Evolutionary conservation across 2,797 vertebrate species (phyloP).

Genomic region (Zalophus californianus): DNA sequence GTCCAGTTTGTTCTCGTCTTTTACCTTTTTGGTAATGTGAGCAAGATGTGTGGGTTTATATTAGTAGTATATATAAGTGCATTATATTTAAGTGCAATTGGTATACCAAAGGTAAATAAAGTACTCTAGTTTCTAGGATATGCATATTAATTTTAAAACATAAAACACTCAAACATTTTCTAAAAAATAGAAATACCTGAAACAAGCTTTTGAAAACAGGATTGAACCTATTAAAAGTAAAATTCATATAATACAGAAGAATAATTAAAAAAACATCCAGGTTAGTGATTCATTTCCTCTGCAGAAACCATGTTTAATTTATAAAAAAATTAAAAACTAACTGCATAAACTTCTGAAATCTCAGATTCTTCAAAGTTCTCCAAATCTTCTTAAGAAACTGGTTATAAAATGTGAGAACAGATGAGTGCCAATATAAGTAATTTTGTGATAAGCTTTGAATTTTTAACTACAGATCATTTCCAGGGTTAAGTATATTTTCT

Average conservation of each 20-base stretch:
- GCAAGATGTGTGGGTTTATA: background rate
- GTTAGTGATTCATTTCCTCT: slow-evolving; percentile 50
- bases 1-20: background rate
- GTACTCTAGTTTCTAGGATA: background rate
- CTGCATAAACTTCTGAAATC: background rate
- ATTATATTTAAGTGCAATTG: background rate
- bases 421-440: background rate
- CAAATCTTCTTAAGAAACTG: background rate
- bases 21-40: background rate
- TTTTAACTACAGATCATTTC: background rate
- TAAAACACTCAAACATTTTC: background rate
- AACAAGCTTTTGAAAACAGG: slow-evolving; percentile 22
- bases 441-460: background rate
- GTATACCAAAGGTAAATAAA: background rate
- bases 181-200: slow-evolving; percentile 26
- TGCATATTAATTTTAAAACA: slow-evolving; percentile 37
- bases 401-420: background rate
- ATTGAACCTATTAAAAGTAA: background rate
- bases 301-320: background rate
- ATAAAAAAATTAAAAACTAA: background rate
- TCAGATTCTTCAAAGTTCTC: background rate
- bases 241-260: background rate
- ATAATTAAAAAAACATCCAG: slow-evolving; percentile 51
- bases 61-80: background rate
- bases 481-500: background rate